phyloP scores from a whole-genome alignment of 1,140 invertebrate species.

The Pectinophora gossypiella region DNA sequence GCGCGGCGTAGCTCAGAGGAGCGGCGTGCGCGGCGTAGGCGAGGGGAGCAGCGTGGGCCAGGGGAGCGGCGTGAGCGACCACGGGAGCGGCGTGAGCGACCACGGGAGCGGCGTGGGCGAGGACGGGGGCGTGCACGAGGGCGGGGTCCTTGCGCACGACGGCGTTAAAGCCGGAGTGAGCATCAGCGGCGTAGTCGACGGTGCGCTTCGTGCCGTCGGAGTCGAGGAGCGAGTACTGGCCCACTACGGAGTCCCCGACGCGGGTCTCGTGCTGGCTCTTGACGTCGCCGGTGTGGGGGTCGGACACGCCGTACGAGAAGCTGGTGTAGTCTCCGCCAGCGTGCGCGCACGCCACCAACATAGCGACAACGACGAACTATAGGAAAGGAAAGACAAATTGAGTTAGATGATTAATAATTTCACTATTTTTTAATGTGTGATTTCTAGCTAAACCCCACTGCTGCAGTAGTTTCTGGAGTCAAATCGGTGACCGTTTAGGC shows the following conservation, averaged over 20 bases:
- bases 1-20: slow-evolving; percentile 16
- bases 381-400: slow-evolving; percentile 17
- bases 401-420: too few species aligned
- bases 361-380: slow-evolving; percentile 56
- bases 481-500: too few species aligned
- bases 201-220: slow-evolving; percentile 70
- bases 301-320: slow-evolving; percentile 69
- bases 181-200: slow-evolving; percentile 71
- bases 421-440: too few species aligned
- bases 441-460: too few species aligned
- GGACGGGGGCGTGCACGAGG: slow-evolving; percentile 15
- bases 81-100: slow-evolving; percentile 26
- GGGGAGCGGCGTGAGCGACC: slow-evolving; percentile 12
- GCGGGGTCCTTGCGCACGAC: slow-evolving; percentile 53
- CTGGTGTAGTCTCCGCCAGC: slow-evolving; percentile 53
- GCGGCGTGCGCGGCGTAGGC: slow-evolving; percentile 21
- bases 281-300: slow-evolving; percentile 73
- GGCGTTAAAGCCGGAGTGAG: slow-evolving; percentile 61
- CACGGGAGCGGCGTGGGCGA: slow-evolving; percentile 32
- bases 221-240: slow-evolving; percentile 69
- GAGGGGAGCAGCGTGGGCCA: slow-evolving; percentile 12
- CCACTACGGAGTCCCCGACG: slow-evolving; percentile 76
- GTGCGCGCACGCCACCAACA: slow-evolving; percentile 47
- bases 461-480: too few species aligned
- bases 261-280: slow-evolving; percentile 72